phyloP scores from a whole-genome alignment of 2,113 vertebrate species.

The Prinia subflava region DNA sequence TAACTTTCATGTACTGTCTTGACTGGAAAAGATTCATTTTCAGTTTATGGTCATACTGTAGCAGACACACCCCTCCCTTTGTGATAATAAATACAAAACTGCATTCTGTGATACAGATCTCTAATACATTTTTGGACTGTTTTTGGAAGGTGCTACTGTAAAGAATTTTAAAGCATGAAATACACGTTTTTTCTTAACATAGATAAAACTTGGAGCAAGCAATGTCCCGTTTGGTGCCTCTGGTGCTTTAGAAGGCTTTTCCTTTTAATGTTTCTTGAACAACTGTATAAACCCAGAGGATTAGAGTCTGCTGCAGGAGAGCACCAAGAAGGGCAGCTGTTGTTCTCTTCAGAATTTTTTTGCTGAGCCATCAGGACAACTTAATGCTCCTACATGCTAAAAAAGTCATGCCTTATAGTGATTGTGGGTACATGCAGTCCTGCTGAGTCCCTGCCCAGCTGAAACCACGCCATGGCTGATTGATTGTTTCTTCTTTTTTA shows the following conservation, averaged over 20 bases:
- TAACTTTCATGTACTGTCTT: constrained; percentile 54
- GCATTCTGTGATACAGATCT: background rate
- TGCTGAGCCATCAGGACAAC: background rate
- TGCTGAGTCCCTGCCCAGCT: constrained; percentile 1
- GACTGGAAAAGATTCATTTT: constrained; percentile 22
- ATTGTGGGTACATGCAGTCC: background rate
- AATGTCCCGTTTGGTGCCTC: constrained; percentile 12
- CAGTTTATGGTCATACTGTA: constrained; percentile 23
- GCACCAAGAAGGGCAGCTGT: constrained; percentile 45
- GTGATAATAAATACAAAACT: background rate
- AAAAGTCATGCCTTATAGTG: background rate
- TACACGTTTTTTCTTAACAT: background rate
- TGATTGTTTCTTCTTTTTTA: background rate
- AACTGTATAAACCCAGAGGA: constrained; percentile 56
- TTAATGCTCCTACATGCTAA: background rate
- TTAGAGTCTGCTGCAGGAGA: constrained; percentile 30
- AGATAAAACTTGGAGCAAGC: background rate
- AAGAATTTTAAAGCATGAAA: background rate
- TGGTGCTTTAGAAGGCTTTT: constrained; percentile 1
- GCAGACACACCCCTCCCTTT: constrained; percentile 16
- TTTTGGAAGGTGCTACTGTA: background rate
- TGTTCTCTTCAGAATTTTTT: constrained; percentile 13
- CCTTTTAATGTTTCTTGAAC: constrained; percentile 24
- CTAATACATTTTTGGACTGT: background rate
- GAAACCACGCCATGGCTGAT: background rate